Base-by-base conservation (phyloP, 2,888 invertebrate species). In the Pheosia tremula region DNA sequence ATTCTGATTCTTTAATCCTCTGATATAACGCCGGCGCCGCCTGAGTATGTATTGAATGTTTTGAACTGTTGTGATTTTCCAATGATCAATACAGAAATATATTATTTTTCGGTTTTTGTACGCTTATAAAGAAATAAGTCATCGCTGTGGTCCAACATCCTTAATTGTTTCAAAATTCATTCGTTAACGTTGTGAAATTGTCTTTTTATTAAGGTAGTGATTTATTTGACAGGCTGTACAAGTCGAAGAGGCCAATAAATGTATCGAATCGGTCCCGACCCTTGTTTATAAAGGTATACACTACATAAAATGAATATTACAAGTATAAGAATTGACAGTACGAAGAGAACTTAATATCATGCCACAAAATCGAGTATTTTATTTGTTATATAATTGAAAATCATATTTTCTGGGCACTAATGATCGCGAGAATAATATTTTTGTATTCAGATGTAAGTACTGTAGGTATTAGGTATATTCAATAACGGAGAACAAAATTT, bases 121-220 rank as follows among this genome's bases (percentile, higher is more conserved):
- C 66, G 67, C 70, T 24, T 24, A 68, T 66, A 64, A 7, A 65
- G 65, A 64, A 73, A 67, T 68, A 71, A 73, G 65, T 60, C 59
- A 66, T 60, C 58, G 63, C 59, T 60, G 61, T 69, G 62, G 59
- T 63, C 62, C 61, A 64, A 64, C 68, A 71, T 78, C 82, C 80
- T 86, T 87, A 85, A 89, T 88, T 84, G 83, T 87, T 86, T 83
- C 80, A 77, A 81, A 87, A 87, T 89, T 85, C 86, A 86, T 85
- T 83, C 82, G 81, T 80, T 80, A 82, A 84, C 80, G 83, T 84
- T 83, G 81, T 83, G 77, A 84, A 82, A 84, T 85, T 85, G 86
- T 88, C 82, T 84, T 86, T 87, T 89, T 90, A 89, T 88, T 85
- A 87, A 82, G 78, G 77, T 76, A 78, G 84, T 90, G 91, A 91